Base-by-base conservation (phyloP, 2,888 invertebrate species). In the Imbricaverruca yamaguchii region DNA sequence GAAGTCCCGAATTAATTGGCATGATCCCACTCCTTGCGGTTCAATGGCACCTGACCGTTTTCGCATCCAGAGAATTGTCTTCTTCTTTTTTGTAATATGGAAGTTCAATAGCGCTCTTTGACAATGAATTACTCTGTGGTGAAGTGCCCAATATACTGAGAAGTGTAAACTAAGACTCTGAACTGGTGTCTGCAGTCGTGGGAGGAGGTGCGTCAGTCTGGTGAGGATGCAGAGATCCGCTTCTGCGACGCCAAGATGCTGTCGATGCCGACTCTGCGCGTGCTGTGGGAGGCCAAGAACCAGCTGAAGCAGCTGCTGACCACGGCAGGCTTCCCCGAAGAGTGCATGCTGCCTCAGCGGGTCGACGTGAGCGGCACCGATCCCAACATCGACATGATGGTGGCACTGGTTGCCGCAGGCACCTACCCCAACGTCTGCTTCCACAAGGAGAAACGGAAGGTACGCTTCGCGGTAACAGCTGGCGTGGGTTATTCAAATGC, bases 401-500 rank as follows among this genome's bases (percentile, higher is more conserved):
- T 94, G 83, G 94, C 94, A 0, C 89, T 98, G 81, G 90, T 98
- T 86, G 93, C 93, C 84, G 92, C 94, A 90, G 98, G 98, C 0
- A 90, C 97, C 0, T 98, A 98, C 87, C 98, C 98, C 0, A 99
- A 99, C 87, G 96, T 99, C 6, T 97, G 97, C 86, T 92, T 91
- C 86, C 96, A 97, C 87, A 96, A 95, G 87, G 97, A 97, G 83
- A 98, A 98, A 87, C 90, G 98, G 82, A 97, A 97, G 89, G 93
- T 91, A 83, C n/a, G 81, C 13, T 21, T 10, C 15, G 12, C 23
- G 9, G 18, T 21, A 18, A 18, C 61, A 4, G 0, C 21, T n/a
- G 9, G 63, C 2, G 63, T 6, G 1, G 39, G 39, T 39, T 39
- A 39, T 39, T 39, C 39, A 39, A 39, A 39, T 39, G 39, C 39